Evolutionary conservation across 2,888 invertebrate species (phyloP), one percentile per base, ranked within the genome.

Genomic region (Ypsolopha scabrella): DNA sequence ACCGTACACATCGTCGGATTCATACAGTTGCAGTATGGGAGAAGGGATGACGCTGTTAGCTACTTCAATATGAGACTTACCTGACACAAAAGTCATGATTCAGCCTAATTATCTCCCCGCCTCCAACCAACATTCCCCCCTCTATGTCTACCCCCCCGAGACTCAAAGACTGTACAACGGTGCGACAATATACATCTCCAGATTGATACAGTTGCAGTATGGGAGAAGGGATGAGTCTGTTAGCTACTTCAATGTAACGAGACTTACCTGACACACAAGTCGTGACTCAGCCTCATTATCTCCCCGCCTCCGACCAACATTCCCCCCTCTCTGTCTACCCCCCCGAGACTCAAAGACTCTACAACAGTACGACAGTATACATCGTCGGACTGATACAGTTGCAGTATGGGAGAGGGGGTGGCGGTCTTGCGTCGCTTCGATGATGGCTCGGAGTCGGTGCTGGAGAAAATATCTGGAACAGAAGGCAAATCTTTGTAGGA

Each of bases 271-370:
- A 24, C 24, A 24, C 24, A 24, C 24, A 24, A 24, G 24, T 24
- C 24, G 24, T 24, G 24, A 24, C 24, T 24, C n/a, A 38, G n/a
- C 38, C 38, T 38, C 9, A n/a, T 38, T 2, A 38, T 6, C n/a
- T 10, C n/a, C 2, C n/a, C 38, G n/a, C 38, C n/a, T n/a, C n/a
- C 38, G 3, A 1, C 38, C 38, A 38, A 6, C n/a, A 38, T 38
- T n/a, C 9, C 38, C 38, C 9, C 38, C 38, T 10, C 38, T 38
- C 38, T 8, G 38, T 38, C 38, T n/a, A n/a, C 38, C 38, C 8
- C 38, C 38, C 38, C 38, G 8, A 8, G 38, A 38, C 38, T n/a
- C 6, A 38, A 10, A 63, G 37, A 7, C 63, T 46, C n/a, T 57
- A 62, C 0, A 60, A 57, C 0, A 11, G 39, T 8, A 7, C 45